Conservation (phyloP, 2,888 invertebrate genomes). For the Coleophora deauratella region DNA sequence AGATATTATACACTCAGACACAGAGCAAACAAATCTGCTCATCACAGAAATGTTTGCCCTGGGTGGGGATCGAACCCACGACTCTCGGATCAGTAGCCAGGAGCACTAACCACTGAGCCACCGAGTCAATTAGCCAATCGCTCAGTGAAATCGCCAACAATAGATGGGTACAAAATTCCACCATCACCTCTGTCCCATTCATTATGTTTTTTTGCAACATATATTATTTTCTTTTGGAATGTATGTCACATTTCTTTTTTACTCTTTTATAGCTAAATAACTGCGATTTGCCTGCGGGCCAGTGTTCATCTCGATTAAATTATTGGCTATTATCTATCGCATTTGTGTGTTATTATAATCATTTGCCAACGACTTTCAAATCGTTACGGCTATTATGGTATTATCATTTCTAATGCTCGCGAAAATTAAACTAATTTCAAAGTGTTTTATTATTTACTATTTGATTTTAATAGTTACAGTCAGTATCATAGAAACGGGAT, state of each 20-base stretch:
- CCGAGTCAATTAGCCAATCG: slow-evolving; percentile 66
- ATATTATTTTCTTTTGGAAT: no score
- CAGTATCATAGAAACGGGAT: no score
- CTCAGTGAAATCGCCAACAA: slow-evolving; percentile 66
- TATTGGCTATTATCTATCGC: slow-evolving; percentile 37
- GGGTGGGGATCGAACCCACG: no score
- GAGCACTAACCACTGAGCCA: no score
- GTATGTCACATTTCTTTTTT: slow-evolving; percentile 29
- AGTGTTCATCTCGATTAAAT: slow-evolving; percentile 55
- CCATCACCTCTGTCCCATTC: slow-evolving; percentile 57
- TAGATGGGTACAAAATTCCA: slow-evolving; percentile 64
- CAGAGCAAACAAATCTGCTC: no score
- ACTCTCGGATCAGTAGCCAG: no score
- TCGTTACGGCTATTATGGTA: slow-evolving; percentile 35
- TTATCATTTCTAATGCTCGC: no score
- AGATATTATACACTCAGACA: no score
- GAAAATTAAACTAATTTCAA: no score
- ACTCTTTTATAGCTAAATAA: slow-evolving; percentile 40
- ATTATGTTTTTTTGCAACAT: slow-evolving; percentile 46
- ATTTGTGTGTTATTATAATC: slow-evolving; percentile 43
- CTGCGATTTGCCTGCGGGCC: slow-evolving; percentile 46
- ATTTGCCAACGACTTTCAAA: slow-evolving; percentile 45
- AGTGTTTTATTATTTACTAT: no score
- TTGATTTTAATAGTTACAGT: no score
- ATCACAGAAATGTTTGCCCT: no score